Conservation (phyloP, 2,888 invertebrate species). For the Ormia ochracea region DNA sequence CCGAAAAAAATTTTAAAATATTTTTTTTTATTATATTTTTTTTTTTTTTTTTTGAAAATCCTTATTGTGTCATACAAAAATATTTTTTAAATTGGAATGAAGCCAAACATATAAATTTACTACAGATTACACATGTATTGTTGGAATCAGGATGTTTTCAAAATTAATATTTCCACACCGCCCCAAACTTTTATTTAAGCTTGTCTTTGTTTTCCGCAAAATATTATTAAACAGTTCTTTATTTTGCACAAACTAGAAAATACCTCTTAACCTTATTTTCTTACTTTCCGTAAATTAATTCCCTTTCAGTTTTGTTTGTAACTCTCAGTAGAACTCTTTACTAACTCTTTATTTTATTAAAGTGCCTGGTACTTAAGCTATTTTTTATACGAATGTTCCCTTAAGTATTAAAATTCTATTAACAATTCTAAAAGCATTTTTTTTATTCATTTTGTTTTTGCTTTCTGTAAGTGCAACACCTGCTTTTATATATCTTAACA, state of each 20-base stretch:
- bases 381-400: conserved; percentile 12
- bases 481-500: conserved; percentile 9
- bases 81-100: too few species aligned
- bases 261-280: background rate
- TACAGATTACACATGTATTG: too few species aligned
- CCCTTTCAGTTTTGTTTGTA: conserved; percentile 20
- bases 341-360: conserved; percentile 15
- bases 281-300: conserved; percentile 5
- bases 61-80: too few species aligned
- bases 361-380: conserved; percentile 38
- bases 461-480: conserved; percentile 23
- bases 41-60: too few species aligned
- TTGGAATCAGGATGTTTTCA: too few species aligned
- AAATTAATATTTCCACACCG: too few species aligned
- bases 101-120: too few species aligned
- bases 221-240: background rate
- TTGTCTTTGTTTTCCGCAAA: too few species aligned
- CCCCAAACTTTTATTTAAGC: too few species aligned
- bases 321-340: background rate
- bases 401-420: conserved; percentile 20
- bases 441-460: too few species aligned
- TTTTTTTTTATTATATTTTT: too few species aligned
- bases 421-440: conserved; percentile 13
- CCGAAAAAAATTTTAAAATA: too few species aligned
- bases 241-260: background rate